A percentile compares a stretch with the other conserved stretches of the same genome.
Conservation (phyloP, 1,140 invertebrate species). For the Apis florea region DNA sequence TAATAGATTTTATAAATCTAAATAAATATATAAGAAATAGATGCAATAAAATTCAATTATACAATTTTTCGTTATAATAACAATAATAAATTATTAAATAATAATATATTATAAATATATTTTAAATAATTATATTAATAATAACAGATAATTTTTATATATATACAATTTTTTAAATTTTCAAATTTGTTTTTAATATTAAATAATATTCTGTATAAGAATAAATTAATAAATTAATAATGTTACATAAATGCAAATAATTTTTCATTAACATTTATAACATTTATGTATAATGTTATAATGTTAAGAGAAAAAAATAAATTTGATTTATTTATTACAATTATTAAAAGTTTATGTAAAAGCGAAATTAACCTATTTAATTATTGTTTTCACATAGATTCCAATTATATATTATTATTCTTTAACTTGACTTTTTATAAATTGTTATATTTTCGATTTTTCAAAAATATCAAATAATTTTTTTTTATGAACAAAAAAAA, state of each 20-base stretch:
- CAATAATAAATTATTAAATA: background rate
- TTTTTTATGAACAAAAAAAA: background rate
- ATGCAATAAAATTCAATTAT: background rate
- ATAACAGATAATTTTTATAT: background rate
- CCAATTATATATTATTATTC: slow-evolving; percentile 14
- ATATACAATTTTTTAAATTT: background rate
- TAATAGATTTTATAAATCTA: background rate
- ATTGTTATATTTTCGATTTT: background rate
- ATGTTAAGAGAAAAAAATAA: slow-evolving; percentile 8
- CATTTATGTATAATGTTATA: background rate
- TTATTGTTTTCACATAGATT: slow-evolving; percentile 11
- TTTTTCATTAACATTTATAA: background rate
- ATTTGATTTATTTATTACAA: slow-evolving; percentile 26
- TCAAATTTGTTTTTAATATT: background rate
- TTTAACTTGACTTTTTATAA: slow-evolving; percentile 9
- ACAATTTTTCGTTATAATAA: background rate
- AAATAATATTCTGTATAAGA: background rate
- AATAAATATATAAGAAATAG: background rate
- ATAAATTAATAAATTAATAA: background rate
- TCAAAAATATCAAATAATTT: background rate
- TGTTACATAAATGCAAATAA: background rate
- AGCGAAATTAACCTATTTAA: slow-evolving; percentile 57
- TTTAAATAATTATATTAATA: background rate
- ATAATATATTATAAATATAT: background rate
- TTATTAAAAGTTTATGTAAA: slow-evolving; percentile 44